These are phyloP conservation scores for Apamea anceps DNA, from an alignment of 2,888 invertebrate species.

Conservation along the genomic window DNA sequence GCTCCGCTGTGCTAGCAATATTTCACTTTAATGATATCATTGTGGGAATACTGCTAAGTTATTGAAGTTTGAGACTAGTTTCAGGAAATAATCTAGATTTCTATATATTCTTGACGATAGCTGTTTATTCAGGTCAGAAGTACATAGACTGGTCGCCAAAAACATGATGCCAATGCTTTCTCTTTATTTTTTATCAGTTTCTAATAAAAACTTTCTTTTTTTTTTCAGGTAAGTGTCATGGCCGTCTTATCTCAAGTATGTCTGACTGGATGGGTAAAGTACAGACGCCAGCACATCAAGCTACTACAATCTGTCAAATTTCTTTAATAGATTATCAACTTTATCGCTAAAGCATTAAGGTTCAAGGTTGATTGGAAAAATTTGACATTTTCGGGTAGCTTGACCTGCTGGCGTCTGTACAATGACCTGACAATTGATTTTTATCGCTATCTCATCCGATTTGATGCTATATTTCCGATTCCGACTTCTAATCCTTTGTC, in stretches of 20 bases:
- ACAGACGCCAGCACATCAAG: too few relatives aligned
- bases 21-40: slow-evolving; percentile 47
- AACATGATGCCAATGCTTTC: neutral
- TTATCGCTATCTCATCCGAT: slow-evolving; percentile 22
- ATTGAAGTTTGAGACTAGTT: neutral
- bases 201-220: slow-evolving; percentile 36
- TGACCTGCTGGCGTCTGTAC: too few relatives aligned
- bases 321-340: too few relatives aligned
- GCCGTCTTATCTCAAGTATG: slow-evolving; percentile 24
- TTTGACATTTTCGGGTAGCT: too few relatives aligned
- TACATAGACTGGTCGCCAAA: neutral
- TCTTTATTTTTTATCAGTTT: neutral
- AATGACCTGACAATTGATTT: slow-evolving; percentile 29
- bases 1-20: slow-evolving; percentile 22
- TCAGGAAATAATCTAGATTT: slow-evolving; percentile 30
- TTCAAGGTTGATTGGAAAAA: too few relatives aligned
- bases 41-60: slow-evolving; percentile 21
- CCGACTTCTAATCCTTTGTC: slow-evolving; percentile 17
- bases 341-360: too few relatives aligned
- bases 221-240: slow-evolving; percentile 71
- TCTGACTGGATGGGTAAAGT: slow-evolving; percentile 39
- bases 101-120: neutral
- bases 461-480: slow-evolving; percentile 12
- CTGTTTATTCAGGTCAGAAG: neutral
- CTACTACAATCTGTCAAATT: too few relatives aligned